Percentiles rank a stretch among this genome's conserved stretches.
Conservation (phyloP, 2,888 invertebrate genomes). For the Brachylomia viminalis region DNA sequence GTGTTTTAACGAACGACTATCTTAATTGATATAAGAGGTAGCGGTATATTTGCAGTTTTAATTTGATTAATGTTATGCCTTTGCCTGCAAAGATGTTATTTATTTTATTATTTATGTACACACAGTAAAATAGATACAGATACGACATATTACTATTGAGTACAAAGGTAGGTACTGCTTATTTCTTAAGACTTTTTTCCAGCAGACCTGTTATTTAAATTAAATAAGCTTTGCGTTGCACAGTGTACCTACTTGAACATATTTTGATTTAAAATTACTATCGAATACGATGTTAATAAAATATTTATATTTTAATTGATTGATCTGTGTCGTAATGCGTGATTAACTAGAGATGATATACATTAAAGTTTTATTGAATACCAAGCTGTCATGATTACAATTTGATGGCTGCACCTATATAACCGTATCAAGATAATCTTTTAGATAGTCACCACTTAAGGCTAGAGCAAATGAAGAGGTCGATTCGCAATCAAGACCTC, state of each 20-base stretch:
- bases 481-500: constrained; percentile 47
- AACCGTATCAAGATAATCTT: constrained; percentile 13
- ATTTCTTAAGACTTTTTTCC: too few species aligned
- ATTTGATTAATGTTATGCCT: not conserved
- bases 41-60: not conserved
- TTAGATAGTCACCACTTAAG: constrained; percentile 3
- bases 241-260: constrained; percentile 10
- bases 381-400: not conserved
- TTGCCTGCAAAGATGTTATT: too few species aligned
- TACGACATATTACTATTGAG: too few species aligned
- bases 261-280: constrained; percentile 10
- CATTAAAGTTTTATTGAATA: constrained; percentile 9
- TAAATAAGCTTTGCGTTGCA: not conserved
- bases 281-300: not conserved
- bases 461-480: constrained; percentile 43
- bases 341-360: not conserved
- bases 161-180: too few species aligned
- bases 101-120: too few species aligned
- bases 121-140: too few species aligned
- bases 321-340: not conserved
- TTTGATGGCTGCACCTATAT: not conserved
- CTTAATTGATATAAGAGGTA: constrained; percentile 17
- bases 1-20: constrained; percentile 8
- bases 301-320: constrained; percentile 2
- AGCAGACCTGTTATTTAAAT: not conserved